These are phyloP conservation scores for Bufo gargarizans DNA, from an alignment of 2,113 vertebrate genomes.

Conservation along the genomic window DNA sequence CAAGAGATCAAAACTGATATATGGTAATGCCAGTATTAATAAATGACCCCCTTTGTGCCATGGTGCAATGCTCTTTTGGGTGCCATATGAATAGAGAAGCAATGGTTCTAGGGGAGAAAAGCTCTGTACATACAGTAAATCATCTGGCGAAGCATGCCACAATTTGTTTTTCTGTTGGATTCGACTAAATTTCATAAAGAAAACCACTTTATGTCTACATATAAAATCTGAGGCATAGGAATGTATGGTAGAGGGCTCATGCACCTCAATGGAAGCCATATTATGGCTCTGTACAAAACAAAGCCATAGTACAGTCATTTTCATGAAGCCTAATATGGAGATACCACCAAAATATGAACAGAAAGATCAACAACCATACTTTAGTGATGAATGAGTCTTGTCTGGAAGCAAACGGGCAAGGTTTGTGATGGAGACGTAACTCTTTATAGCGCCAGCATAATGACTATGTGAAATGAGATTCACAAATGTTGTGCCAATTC, in stretches of 20 bases:
- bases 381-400: background rate
- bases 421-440: background rate
- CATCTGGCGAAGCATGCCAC: background rate
- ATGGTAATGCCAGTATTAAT: no score
- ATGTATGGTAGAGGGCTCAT: background rate
- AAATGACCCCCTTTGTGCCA: no score
- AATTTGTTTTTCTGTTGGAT: background rate
- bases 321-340: background rate
- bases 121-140: no score
- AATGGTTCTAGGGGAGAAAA: background rate
- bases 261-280: no score
- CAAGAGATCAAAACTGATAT: no score
- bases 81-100: background rate
- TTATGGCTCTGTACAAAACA: background rate
- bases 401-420: background rate
- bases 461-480: background rate
- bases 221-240: background rate
- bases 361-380: background rate
- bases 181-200: background rate
- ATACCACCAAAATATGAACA: background rate
- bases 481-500: no score
- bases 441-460: background rate
- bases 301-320: background rate
- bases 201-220: background rate
- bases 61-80: background rate